phyloP scores from a whole-genome alignment of 2,888 invertebrate species.

The Oscheius sp. region DNA sequence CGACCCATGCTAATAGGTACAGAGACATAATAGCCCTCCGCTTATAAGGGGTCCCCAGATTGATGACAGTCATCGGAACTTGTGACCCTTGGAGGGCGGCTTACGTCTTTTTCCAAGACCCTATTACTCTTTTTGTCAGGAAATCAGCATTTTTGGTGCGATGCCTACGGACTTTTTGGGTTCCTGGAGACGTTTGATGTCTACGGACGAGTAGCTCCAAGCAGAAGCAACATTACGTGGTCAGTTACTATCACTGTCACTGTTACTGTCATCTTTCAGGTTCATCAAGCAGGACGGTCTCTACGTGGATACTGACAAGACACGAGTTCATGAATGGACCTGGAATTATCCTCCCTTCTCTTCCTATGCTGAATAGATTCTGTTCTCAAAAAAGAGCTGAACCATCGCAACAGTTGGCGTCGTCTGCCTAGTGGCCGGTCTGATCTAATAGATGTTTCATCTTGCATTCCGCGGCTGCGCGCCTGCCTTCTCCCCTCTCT shows the following conservation, averaged over 20 bases:
- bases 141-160: conserved; percentile 61
- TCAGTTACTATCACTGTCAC: conserved; percentile 24
- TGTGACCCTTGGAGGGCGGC: neutral
- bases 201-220: conserved; percentile 55
- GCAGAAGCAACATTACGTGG: conserved; percentile 53
- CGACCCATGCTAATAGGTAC: neutral
- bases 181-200: conserved; percentile 56
- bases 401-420: neutral
- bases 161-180: conserved; percentile 57
- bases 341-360: conserved; percentile 55
- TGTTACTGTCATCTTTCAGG: conserved; percentile 39
- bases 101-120: neutral
- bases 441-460: conserved; percentile 3
- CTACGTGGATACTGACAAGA: conserved; percentile 36
- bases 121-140: conserved; percentile 37
- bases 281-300: conserved; percentile 52
- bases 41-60: neutral
- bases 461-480: conserved; percentile 17
- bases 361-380: conserved; percentile 42
- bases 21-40: neutral
- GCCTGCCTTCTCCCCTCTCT: conserved; percentile 6
- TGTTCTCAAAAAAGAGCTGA: too few relatives aligned
- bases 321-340: conserved; percentile 45
- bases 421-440: too few relatives aligned
- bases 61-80: conserved; percentile 1